Evolutionary conservation across 2,888 invertebrate genomes (phyloP).

Genomic region (Tachina fera): DNA sequence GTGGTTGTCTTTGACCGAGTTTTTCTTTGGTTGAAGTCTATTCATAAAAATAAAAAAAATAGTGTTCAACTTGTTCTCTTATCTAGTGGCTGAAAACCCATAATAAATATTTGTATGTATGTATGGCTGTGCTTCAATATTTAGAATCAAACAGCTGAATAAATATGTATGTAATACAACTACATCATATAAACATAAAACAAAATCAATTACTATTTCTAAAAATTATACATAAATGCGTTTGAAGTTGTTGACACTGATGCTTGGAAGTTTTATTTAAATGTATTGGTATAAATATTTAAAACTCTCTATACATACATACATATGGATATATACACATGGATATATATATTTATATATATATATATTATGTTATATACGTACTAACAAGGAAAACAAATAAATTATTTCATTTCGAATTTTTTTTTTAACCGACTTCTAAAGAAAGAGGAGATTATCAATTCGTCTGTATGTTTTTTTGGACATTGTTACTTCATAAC

Average conservation of each 20-base stretch:
- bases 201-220: background rate
- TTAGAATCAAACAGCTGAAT: constrained; percentile 6
- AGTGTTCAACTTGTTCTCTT: background rate
- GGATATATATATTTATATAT: too few species aligned
- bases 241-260: constrained; percentile 66
- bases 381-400: too few species aligned
- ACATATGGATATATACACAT: too few species aligned
- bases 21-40: constrained; percentile 52
- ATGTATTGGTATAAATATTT: background rate
- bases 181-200: background rate
- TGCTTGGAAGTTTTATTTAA: constrained; percentile 47
- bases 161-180: background rate
- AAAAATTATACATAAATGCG: constrained; percentile 4
- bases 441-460: too few species aligned
- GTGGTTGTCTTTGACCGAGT: constrained; percentile 70
- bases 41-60: constrained; percentile 12
- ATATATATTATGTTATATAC: too few species aligned
- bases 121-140: background rate
- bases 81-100: background rate
- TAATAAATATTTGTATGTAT: background rate
- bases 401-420: too few species aligned
- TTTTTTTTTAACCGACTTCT: too few species aligned
- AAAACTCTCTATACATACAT: background rate
- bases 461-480: too few species aligned
- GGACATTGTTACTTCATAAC: too few species aligned